These are phyloP conservation scores for Harlomillsia oculata DNA, from an alignment of 1,140 invertebrate species.

Conservation along the genomic window DNA sequence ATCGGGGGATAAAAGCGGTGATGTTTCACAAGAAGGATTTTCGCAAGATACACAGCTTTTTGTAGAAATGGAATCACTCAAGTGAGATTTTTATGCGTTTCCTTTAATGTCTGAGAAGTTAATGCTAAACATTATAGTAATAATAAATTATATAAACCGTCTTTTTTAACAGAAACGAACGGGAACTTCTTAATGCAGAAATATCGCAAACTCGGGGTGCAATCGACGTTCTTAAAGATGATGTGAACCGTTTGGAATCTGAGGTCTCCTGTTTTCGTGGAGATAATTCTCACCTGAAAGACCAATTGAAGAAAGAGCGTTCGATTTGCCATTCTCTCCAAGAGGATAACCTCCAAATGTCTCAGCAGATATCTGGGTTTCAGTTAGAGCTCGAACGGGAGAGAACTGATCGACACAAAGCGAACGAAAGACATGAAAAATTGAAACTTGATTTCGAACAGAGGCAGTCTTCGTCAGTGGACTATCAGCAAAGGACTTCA, in stretches of 20 bases:
- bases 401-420: conserved; percentile 23
- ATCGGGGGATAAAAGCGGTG: background rate
- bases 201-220: conserved; percentile 23
- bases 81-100: conserved; percentile 1
- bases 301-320: conserved; percentile 13
- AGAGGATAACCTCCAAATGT: conserved; percentile 30
- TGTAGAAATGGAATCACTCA: conserved; percentile 23
- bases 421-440: conserved; percentile 21
- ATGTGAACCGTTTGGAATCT: conserved; percentile 21
- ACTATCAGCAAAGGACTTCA: too few relatives aligned
- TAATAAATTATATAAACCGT: too few relatives aligned
- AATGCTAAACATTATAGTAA: too few relatives aligned
- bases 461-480: background rate
- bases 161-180: conserved; percentile 26
- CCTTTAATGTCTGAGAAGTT: background rate
- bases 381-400: conserved; percentile 29
- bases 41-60: conserved; percentile 4
- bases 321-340: conserved; percentile 8
- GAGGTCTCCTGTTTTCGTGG: conserved; percentile 18
- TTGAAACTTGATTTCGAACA: conserved; percentile 1
- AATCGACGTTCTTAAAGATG: conserved; percentile 16
- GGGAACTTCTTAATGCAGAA: conserved; percentile 30
- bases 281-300: conserved; percentile 4
- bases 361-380: conserved; percentile 26
- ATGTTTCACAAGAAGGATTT: background rate